Evolutionary conservation across 2,113 vertebrate species (phyloP).

Genomic region (Pseudois nayaur): DNA sequence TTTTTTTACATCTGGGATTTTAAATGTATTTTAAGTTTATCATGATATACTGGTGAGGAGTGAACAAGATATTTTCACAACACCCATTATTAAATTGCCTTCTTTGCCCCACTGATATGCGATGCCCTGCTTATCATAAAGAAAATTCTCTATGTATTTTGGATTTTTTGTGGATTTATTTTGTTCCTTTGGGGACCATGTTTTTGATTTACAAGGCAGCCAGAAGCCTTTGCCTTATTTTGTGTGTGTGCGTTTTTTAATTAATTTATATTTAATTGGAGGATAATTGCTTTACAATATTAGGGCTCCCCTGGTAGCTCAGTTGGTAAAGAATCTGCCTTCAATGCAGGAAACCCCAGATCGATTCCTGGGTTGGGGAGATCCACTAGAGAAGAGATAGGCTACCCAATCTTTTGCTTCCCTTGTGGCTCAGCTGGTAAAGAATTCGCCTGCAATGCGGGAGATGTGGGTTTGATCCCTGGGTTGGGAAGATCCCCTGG

Average conservation of each 20-base stretch:
- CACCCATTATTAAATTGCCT: background rate
- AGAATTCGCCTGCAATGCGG: background rate
- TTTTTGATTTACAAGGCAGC: background rate
- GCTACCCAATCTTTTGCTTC: background rate
- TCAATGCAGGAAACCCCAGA: background rate
- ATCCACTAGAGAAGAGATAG: background rate
- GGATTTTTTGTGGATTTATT: background rate
- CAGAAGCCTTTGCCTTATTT: background rate
- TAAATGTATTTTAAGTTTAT: background rate
- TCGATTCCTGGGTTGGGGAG: background rate
- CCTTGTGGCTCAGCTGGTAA: background rate
- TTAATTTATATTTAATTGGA: background rate
- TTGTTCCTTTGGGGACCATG: background rate
- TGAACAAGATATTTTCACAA: background rate
- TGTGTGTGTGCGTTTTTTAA: background rate
- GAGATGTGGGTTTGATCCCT: background rate
- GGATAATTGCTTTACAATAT: background rate
- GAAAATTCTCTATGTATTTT: background rate
- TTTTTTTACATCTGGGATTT: background rate
- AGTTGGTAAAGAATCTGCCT: background rate
- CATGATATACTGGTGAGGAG: background rate
- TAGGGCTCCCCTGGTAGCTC: background rate
- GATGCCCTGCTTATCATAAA: background rate
- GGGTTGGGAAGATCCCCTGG: background rate
- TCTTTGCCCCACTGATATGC: background rate